A percentile compares a stretch with the other conserved stretches of the same genome.
Conservation (phyloP, 2,113 vertebrate species). For the Coturnix japonica region DNA sequence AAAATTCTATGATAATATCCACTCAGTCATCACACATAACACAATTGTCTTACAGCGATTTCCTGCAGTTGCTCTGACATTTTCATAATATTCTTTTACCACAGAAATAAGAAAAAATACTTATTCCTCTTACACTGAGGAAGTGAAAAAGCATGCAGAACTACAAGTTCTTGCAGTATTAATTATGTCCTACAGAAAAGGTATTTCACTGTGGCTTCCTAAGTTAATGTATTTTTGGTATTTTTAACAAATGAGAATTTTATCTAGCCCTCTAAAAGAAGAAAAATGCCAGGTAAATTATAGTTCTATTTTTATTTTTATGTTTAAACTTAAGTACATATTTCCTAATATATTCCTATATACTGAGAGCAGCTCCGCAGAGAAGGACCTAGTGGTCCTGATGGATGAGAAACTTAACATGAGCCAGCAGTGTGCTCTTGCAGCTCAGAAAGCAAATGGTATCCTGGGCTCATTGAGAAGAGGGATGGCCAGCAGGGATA, state of each 20-base stretch:
- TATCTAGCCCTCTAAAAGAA: neutral
- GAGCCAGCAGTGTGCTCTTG: too few species aligned
- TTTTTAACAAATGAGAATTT: neutral
- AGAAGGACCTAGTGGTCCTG: too few species aligned
- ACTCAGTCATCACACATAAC: neutral
- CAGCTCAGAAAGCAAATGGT: too few species aligned
- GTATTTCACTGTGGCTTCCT: neutral
- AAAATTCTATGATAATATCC: neutral
- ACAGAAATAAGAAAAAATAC: neutral
- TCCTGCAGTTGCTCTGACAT: neutral
- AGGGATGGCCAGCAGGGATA: too few species aligned
- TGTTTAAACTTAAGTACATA: neutral
- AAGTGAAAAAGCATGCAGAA: neutral
- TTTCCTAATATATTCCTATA: neutral
- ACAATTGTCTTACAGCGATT: neutral
- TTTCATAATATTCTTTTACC: neutral
- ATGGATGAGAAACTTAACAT: too few species aligned
- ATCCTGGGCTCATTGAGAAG: too few species aligned
- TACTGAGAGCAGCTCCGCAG: too few species aligned
- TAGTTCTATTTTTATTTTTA: neutral
- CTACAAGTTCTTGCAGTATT: neutral
- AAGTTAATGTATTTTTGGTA: neutral
- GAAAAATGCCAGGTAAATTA: neutral
- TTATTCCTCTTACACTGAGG: neutral
- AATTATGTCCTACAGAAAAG: neutral